Evolutionary conservation across 2,888 invertebrate genomes (phyloP).

Genomic region (Sinodicranocentrus sp.): DNA sequence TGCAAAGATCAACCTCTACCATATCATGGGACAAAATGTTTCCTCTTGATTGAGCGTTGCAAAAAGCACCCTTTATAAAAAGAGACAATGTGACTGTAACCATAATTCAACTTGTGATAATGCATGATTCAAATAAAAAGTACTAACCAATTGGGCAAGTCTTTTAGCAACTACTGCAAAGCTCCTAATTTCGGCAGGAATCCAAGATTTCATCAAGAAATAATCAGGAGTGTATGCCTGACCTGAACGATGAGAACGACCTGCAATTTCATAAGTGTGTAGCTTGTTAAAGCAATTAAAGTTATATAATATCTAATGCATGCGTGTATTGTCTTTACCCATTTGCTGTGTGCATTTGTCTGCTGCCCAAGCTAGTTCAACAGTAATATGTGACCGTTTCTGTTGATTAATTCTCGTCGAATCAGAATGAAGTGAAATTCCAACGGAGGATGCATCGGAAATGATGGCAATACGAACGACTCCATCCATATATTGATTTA

Average conservation of each 20-base stretch:
- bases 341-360: not conserved
- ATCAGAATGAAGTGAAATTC: not conserved
- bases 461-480: not conserved
- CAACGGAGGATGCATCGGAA: not conserved
- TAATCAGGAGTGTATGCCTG: not conserved
- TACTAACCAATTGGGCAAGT: too few species aligned
- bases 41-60: not conserved
- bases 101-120: not conserved
- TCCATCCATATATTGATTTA: not conserved
- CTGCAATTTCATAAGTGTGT: too few species aligned
- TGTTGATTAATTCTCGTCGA: not conserved
- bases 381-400: not conserved
- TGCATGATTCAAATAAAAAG: not conserved
- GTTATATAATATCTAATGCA: too few species aligned
- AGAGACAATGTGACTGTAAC: too few species aligned
- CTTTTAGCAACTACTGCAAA: not conserved
- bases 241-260: slow-evolving; percentile 4
- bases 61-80: not conserved
- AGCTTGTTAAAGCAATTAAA: too few species aligned
- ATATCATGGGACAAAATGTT: not conserved
- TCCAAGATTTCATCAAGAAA: slow-evolving; percentile 4
- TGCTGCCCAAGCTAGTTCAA: slow-evolving; percentile 8
- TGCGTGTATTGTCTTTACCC: too few species aligned
- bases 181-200: not conserved
- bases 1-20: too few species aligned